phyloP scores from a whole-genome alignment of 2,888 invertebrate genomes.

The Drosophila kuntzei region DNA sequence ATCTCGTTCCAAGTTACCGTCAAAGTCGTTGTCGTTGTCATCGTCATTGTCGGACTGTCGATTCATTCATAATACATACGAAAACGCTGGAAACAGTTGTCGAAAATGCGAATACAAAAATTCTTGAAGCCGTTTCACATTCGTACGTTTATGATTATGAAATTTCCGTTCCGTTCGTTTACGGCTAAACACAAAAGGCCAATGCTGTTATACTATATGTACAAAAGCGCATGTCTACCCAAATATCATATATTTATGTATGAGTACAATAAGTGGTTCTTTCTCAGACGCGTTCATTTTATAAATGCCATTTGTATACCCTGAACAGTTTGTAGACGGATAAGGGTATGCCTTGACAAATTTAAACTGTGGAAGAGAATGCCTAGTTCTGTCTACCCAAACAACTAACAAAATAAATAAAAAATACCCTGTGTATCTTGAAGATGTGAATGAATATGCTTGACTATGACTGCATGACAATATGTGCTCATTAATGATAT shows the following conservation, averaged over 20 bases:
- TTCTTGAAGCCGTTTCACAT: conserved; percentile 43
- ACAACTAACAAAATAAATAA: no score
- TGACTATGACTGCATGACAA: no score
- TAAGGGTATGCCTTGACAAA: neutral
- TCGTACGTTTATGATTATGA: conserved; percentile 68
- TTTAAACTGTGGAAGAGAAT: no score
- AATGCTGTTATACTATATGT: conserved; percentile 56
- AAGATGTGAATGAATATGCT: no score
- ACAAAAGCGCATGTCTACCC: conserved; percentile 56
- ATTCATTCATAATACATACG: conserved; percentile 59
- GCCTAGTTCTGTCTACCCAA: no score
- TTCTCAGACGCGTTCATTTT: conserved; percentile 34
- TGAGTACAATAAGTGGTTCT: conserved; percentile 47
- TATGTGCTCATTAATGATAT: no score
- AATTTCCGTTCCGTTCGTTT: conserved; percentile 75
- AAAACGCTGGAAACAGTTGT: conserved; percentile 44
- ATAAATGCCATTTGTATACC: conserved; percentile 47
- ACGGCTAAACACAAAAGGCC: conserved; percentile 48
- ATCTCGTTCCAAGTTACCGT: conserved; percentile 39
- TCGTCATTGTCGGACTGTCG: conserved; percentile 29
- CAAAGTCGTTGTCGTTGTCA: conserved; percentile 21
- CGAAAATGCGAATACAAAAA: conserved; percentile 50
- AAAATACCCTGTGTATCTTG: no score
- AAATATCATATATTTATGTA: conserved; percentile 18
- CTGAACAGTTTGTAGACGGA: conserved; percentile 5